A percentile compares a stretch with the other conserved stretches of the same genome.
Conservation (phyloP, 2,797 vertebrate genomes). For the Rhinatrema bivittatum region DNA sequence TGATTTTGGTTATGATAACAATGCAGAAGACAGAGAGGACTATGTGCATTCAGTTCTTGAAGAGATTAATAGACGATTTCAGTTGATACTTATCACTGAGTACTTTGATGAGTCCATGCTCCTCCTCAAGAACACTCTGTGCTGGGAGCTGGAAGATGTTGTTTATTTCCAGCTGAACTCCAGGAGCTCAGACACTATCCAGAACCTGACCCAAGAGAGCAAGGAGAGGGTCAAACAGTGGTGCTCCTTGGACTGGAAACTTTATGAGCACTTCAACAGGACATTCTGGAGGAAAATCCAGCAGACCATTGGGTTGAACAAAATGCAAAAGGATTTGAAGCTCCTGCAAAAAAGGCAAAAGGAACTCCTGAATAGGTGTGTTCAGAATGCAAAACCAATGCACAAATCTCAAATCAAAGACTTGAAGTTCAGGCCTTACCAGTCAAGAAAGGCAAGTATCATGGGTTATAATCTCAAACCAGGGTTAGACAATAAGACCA, state of each 20-base stretch:
- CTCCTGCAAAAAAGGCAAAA: no score
- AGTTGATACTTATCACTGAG: slow-evolving; percentile 37
- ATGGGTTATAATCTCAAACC: slow-evolving; percentile 72
- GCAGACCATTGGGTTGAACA: no score
- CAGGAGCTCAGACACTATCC: background rate
- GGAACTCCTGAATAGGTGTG: no score
- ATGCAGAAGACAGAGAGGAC: slow-evolving; percentile 4
- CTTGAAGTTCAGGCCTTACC: slow-evolving; percentile 57
- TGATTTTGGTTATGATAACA: slow-evolving; percentile 26
- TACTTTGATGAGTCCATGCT: slow-evolving; percentile 39
- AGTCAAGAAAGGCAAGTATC: slow-evolving; percentile 67
- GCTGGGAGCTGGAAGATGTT: slow-evolving; percentile 20
- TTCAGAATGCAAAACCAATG: slow-evolving; percentile 44
- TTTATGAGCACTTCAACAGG: slow-evolving; percentile 27
- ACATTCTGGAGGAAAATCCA: slow-evolving; percentile 50
- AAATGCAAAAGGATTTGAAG: no score
- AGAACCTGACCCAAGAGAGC: background rate
- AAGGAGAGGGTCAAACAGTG: slow-evolving; percentile 10
- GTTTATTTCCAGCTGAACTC: slow-evolving; percentile 24
- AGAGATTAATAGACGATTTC: slow-evolving; percentile 27
- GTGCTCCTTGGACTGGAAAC: slow-evolving; percentile 21
- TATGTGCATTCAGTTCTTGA: slow-evolving; percentile 13
- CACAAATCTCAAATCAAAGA: slow-evolving; percentile 46
- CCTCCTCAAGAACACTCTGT: slow-evolving; percentile 6
- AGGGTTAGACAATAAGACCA: no score